These are phyloP conservation scores for Notocelia uddmanniana DNA, from an alignment of 2,888 invertebrate species.

Conservation along the genomic window DNA sequence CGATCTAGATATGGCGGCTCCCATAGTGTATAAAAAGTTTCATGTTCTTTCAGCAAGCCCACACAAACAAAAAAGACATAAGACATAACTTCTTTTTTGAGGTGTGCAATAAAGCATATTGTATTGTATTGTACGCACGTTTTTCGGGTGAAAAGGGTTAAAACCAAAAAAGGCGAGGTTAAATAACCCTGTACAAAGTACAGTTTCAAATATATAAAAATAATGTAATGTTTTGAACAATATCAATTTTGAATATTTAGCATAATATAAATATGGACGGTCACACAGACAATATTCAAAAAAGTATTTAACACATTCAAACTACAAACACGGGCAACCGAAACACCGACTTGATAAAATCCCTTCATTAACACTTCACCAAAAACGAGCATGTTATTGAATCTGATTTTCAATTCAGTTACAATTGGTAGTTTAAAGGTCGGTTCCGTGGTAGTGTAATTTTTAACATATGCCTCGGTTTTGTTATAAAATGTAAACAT, in stretches of 20 bases:
- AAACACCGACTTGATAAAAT: constrained; percentile 83
- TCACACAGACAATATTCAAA: constrained; percentile 10
- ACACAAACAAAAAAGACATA: no score
- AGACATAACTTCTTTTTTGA: no score
- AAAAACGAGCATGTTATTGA: constrained; percentile 79
- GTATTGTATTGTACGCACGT: no score
- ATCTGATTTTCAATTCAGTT: constrained; percentile 76
- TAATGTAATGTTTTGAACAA: no score
- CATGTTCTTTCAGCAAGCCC: no score
- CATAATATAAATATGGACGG: constrained; percentile 14
- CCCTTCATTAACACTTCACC: constrained; percentile 83
- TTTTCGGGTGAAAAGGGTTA: no score
- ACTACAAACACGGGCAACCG: constrained; percentile 82
- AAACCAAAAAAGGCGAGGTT: no score
- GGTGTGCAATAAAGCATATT: no score
- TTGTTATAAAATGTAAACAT: constrained; percentile 91
- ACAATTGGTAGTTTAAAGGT: constrained; percentile 71
- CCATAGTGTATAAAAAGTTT: no score
- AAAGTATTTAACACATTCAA: constrained; percentile 35
- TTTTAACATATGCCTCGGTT: constrained; percentile 62
- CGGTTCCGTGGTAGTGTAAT: constrained; percentile 15
- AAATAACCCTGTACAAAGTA: no score
- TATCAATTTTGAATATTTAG: neutral
- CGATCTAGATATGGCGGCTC: no score
- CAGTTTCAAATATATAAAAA: no score